Evolutionary conservation across 2,113 vertebrate genomes (phyloP), one percentile per base, ranked within the genome.

Genomic region (Ardeotis arabs): DNA sequence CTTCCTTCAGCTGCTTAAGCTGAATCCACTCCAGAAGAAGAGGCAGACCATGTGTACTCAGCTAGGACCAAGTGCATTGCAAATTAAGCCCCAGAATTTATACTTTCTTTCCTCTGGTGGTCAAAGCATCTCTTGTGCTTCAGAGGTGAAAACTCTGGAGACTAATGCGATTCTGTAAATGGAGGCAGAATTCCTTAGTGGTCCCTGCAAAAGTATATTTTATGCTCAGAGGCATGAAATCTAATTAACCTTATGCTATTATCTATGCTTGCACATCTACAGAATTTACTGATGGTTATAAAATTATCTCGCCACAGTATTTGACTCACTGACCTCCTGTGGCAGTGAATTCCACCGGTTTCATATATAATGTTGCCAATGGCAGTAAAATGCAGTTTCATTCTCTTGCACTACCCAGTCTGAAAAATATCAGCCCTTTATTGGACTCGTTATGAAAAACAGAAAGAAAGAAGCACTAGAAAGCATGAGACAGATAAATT

Each of bases 241-340:
- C 89, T 97, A 97, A 97, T 97, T 97, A 97, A 97, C 97, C 96
- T 97, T 95, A 69, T 89, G 82, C 73, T 90, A 95, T 96, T 95
- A 96, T 94, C 92, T 94, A 59, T 8, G n/a, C 85, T 96, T 87
- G 67, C 89, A 90, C 83, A 94, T 95, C 96, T 96, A 84, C 85
- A 91, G 86, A 96, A 97, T 95, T 97, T 97, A 97, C 90, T 96
- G 95, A 95, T 90, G 87, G 41, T 79, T 90, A 96, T 97, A 97
- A 97, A 97, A 97, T 97, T 96, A 97, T 94, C 96, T 93, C 0
- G 14, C 96, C 87, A 91, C 53, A 93, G 83, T 94, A 92, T 96
- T 96, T 97, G 94, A 96, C 97, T 97, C 4, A 0, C 62, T 96
- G 96, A 96, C 97, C 93, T 97, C 89, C 76, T 89, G 79, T 1